Percentiles rank a stretch among this genome's conserved stretches.
These are phyloP conservation scores for Thamnophis sirtalis DNA, from an alignment of 2,113 vertebrate genomes.

Conservation along the genomic window DNA sequence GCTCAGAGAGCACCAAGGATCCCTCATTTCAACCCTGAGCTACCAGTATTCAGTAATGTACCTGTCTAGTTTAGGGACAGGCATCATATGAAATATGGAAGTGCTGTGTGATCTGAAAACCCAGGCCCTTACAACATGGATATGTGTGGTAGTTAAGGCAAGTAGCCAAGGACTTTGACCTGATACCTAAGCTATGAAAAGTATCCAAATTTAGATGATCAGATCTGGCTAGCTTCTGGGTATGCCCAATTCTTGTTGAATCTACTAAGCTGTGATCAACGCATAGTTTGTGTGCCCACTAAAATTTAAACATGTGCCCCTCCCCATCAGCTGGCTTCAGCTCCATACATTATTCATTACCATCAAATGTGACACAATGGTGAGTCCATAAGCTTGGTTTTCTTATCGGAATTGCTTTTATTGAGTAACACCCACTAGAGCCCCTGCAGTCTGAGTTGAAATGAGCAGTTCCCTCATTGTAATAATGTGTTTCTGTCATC, in stretches of 20 bases:
- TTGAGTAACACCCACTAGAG: conserved; percentile 86
- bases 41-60: neutral
- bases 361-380: conserved; percentile 96
- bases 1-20: neutral
- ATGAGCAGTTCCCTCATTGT: conserved; percentile 99
- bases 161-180: neutral
- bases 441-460: conserved; percentile 88
- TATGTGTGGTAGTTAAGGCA: neutral
- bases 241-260: neutral
- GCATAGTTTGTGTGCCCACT: conserved; percentile 63
- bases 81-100: too few relatives aligned
- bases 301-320: conserved; percentile 71
- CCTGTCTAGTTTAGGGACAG: neutral
- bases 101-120: neutral
- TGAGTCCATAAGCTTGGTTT: conserved; percentile 93
- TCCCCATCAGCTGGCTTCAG: conserved; percentile 43
- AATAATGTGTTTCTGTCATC: conserved; percentile 99
- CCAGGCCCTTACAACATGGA: neutral
- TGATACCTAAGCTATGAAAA: neutral
- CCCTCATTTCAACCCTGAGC: neutral
- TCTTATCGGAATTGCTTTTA: conserved; percentile 96
- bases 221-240: too few relatives aligned
- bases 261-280: neutral
- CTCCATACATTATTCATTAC: conserved; percentile 97
- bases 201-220: neutral